Evolutionary conservation across 2,888 invertebrate genomes (phyloP).

Genomic region (Xylocampa areola): DNA sequence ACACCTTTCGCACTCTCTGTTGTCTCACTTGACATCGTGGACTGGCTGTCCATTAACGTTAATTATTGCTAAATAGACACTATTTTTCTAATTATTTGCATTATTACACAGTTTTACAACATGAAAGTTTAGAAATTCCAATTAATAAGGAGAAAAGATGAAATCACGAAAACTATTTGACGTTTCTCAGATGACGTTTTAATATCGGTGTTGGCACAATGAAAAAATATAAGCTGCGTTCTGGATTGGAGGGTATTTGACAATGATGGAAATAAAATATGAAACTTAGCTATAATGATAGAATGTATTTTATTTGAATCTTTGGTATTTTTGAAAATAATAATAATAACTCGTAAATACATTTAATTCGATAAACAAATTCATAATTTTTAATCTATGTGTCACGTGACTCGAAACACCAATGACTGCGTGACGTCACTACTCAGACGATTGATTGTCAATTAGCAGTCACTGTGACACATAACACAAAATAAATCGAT

Average conservation of each 20-base stretch:
- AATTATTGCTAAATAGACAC: slow-evolving; percentile 39
- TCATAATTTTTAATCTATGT: too few species aligned
- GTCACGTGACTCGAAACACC: too few species aligned
- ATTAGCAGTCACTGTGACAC: too few species aligned
- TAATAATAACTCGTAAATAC: too few species aligned
- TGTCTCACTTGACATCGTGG: slow-evolving; percentile 78
- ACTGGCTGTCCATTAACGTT: slow-evolving; percentile 34
- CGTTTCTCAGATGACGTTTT: slow-evolving; percentile 59
- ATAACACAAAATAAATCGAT: too few species aligned
- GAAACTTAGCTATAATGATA: too few species aligned
- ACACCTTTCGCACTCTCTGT: slow-evolving; percentile 77
- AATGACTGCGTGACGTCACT: too few species aligned
- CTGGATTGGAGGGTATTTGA: neutral
- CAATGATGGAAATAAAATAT: too few species aligned
- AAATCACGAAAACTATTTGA: slow-evolving; percentile 63
- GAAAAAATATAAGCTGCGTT: slow-evolving; percentile 34
- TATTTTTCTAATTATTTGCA: slow-evolving; percentile 44
- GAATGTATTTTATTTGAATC: too few species aligned
- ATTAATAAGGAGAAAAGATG: slow-evolving; percentile 50
- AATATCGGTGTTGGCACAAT: slow-evolving; percentile 23
- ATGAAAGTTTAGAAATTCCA: slow-evolving; percentile 42
- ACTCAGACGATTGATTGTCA: too few species aligned
- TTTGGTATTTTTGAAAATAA: too few species aligned
- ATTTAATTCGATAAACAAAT: too few species aligned
- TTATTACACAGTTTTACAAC: slow-evolving; percentile 52